Evolutionary conservation across 2,113 vertebrate species (phyloP), one percentile per base, ranked within the genome.

Genomic region (Sarotherodon lohbergeri): DNA sequence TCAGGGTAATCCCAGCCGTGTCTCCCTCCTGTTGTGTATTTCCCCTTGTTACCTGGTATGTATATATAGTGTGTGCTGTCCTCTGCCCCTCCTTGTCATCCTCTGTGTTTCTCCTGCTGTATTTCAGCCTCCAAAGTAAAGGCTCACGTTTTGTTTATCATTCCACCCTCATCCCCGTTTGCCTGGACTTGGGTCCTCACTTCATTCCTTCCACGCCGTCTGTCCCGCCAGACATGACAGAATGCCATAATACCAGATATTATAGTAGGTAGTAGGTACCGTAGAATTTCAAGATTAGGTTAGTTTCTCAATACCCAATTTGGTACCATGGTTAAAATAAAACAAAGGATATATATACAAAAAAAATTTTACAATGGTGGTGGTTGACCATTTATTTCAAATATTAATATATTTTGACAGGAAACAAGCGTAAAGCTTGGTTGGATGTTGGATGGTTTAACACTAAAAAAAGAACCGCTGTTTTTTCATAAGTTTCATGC

Each of bases 191-290:
- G 32, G 61, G 32, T 66, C 32, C 32, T 66, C 61, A 36, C n/a
- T 36, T 36, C 17, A 36, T 66, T 36, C 61, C 61, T 36, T 66
- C 61, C 4, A 36, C 2, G 6, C 32, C 2, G 0, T 66, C 17
- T 66, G 17, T 12, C 5, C 6, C 0, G 2, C 17, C 32, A 66
- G 32, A 66, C 0, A 2, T 36, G 32, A 66, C 32, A 66, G 1
- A 66, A 66, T 66, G 6, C 10, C 6, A 68, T 13, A 41, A 68
- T 68, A 68, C 34, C 6, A 68, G 11, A 68, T 68, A 22, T 41
- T 22, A 66, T 17, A 36, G 19, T 68, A 68, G 27, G 57, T 66
- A n/a, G 32, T 36, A 66, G 66, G 39, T 43, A 43, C 12, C 7
- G 66, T 71, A 73, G 7, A 73, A 73, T 27, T 73, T 24, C 39